These are phyloP conservation scores for Hoplodrina ambigua DNA, from an alignment of 2,888 invertebrate species.

Conservation along the genomic window DNA sequence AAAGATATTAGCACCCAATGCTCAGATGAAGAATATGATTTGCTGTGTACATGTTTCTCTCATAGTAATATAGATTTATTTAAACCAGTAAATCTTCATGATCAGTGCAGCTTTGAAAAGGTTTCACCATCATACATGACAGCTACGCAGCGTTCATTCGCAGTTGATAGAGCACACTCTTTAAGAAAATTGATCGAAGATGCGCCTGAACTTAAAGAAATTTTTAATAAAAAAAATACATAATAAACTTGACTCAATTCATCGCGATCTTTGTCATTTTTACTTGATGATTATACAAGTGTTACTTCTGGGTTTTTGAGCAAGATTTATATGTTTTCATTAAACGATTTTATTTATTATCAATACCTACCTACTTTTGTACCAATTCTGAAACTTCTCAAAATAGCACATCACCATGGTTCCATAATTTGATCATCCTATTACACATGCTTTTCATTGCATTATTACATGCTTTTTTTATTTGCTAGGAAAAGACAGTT, in stretches of 20 bases:
- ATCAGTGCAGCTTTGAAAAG: slow-evolving; percentile 63
- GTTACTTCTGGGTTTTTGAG: no score
- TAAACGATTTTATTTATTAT: no score
- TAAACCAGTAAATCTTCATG: slow-evolving; percentile 7
- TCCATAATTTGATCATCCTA: no score
- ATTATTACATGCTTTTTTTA: no score
- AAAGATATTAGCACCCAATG: slow-evolving; percentile 76
- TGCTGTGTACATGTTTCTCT: slow-evolving; percentile 79
- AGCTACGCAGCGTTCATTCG: slow-evolving; percentile 68
- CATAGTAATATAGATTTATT: slow-evolving; percentile 61
- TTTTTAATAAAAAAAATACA: slow-evolving; percentile 74
- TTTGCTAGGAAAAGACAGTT: no score
- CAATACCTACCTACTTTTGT: no score
- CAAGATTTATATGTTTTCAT: no score
- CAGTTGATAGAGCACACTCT: slow-evolving; percentile 72
- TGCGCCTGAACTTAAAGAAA: slow-evolving; percentile 75
- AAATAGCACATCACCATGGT: no score
- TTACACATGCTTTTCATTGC: no score
- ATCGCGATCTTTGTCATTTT: no score
- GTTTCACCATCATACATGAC: slow-evolving; percentile 65
- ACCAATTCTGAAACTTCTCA: no score
- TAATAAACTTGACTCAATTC: slow-evolving; percentile 53
- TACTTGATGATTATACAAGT: no score
- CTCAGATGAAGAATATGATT: slow-evolving; percentile 76
- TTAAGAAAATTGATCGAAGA: slow-evolving; percentile 71